phyloP scores from a whole-genome alignment of 1,140 invertebrate genomes.

The Portunus trituberculatus region DNA sequence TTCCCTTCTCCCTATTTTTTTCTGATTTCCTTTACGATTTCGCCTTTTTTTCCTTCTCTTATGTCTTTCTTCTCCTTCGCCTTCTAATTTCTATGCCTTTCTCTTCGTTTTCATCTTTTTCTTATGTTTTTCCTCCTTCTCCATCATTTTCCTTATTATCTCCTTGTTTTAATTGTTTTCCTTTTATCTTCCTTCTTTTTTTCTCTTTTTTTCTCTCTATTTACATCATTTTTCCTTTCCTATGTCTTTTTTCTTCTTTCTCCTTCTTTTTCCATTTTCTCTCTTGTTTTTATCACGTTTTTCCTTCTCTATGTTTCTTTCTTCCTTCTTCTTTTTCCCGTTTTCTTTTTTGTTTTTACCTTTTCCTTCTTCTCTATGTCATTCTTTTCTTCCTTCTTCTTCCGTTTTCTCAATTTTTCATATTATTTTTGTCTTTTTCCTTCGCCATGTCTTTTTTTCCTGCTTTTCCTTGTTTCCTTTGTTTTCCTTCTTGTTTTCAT shows the following conservation, averaged over 20 bases:
- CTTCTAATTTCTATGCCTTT: no score
- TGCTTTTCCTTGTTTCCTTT: neutral
- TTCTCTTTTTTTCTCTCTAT: neutral
- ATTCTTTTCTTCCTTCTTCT: neutral
- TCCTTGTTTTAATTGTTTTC: no score
- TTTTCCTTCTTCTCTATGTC: neutral
- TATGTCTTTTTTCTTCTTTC: neutral
- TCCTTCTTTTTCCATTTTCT: neutral
- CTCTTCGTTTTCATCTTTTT: no score
- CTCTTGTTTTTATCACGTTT: neutral
- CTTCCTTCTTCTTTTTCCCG: neutral
- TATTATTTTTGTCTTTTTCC: neutral
- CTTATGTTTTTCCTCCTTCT: no score
- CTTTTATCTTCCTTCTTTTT: neutral
- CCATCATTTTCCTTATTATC: no score
- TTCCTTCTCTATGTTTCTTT: neutral
- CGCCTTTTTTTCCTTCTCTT: no score
- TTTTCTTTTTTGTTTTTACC: neutral
- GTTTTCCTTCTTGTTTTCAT: neutral
- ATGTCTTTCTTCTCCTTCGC: no score
- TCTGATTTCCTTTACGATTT: no score
- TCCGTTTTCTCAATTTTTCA: neutral
- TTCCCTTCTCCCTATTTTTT: no score
- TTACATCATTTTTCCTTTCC: neutral
- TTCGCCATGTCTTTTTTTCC: neutral